phyloP scores from a whole-genome alignment of 2,797 vertebrate genomes.

The Pristis pectinata region DNA sequence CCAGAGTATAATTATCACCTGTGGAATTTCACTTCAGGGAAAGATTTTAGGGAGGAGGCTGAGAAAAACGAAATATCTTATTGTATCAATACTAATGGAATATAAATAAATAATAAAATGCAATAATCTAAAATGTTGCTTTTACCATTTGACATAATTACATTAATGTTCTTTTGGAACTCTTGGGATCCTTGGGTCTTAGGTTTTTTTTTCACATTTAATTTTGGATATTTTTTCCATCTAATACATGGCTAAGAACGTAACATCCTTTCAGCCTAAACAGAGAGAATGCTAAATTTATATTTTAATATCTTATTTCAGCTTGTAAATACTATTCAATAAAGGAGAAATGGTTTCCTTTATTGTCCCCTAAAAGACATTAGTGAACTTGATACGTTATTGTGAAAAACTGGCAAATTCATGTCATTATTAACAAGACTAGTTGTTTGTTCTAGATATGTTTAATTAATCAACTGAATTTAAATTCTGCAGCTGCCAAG shows the following conservation, averaged over 20 bases:
- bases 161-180: not conserved
- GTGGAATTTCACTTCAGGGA: not conserved
- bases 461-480: no score
- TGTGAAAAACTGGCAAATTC: no score
- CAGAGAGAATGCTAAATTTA: not conserved
- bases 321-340: not conserved
- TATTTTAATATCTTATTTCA: not conserved
- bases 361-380: not conserved
- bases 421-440: no score
- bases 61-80: not conserved
- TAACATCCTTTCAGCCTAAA: not conserved
- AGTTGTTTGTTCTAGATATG: no score
- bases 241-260: not conserved
- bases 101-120: not conserved
- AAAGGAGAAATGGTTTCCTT: not conserved
- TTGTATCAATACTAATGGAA: not conserved
- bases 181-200: no score
- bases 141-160: not conserved
- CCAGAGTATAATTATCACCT: not conserved
- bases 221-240: not conserved
- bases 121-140: not conserved
- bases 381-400: no score
- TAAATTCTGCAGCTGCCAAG: no score
- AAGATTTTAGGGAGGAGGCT: not conserved
- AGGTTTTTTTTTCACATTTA: not conserved